Conservation (phyloP, 2,888 invertebrate genomes). For the Nowickia ferox region DNA sequence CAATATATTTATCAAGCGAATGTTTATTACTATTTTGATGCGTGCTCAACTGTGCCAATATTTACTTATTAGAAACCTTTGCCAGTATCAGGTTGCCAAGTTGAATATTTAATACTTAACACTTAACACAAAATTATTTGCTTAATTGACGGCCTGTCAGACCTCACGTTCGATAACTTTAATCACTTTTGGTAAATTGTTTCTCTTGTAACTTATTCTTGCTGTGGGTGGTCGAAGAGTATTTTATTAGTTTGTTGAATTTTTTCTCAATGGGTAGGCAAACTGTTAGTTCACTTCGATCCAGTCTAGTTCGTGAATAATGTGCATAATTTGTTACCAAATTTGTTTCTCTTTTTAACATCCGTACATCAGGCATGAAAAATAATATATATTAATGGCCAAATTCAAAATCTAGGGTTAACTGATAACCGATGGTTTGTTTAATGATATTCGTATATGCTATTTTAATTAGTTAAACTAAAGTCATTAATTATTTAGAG, state of each 20-base stretch:
- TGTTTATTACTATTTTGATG: slow-evolving; percentile 11
- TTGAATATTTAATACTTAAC: slow-evolving; percentile 16
- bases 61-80: neutral
- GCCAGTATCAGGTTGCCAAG: slow-evolving; percentile 12
- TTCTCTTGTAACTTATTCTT: neutral
- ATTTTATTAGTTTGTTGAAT: slow-evolving; percentile 10
- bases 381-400: neutral
- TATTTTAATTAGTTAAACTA: too few relatives aligned
- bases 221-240: too few relatives aligned
- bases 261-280: neutral
- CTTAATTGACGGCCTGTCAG: neutral
- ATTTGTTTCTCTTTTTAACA: slow-evolving; percentile 3
- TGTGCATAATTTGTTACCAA: slow-evolving; percentile 58
- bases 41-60: neutral
- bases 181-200: slow-evolving; percentile 19
- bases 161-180: slow-evolving; percentile 12
- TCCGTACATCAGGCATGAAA: neutral
- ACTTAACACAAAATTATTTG: slow-evolving; percentile 4
- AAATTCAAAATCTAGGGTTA: too few relatives aligned
- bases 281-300: slow-evolving; percentile 23
- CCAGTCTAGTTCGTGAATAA: slow-evolving; percentile 42
- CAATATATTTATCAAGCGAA: neutral
- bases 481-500: too few relatives aligned
- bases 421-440: too few relatives aligned
- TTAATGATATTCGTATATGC: too few relatives aligned